Evolutionary conservation across 2,797 vertebrate species (phyloP), one percentile per base, ranked within the genome.

Genomic region (Avahi laniger): DNA sequence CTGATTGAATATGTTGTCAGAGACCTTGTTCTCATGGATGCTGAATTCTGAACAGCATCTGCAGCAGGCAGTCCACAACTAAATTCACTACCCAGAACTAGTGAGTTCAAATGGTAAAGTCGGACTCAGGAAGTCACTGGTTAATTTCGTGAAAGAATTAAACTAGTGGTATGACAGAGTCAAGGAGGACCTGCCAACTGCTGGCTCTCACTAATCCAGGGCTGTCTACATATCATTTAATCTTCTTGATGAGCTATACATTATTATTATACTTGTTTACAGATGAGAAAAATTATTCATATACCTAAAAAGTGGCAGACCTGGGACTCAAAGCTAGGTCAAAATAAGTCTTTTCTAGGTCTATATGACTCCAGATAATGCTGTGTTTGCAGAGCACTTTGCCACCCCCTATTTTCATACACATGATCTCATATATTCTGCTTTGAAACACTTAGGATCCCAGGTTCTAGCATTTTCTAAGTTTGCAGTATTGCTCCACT

Each of bases 11-110:
- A 80, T 5, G 72, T 76, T 80, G 69, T 15, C 65, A 95, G 80
- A 93, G 41, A 43, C 30, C 91, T 52, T 82, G 76, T 94, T 96
- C 97, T 97, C 91, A 7, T 4, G 93, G 20, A 30, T 10, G 63
- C 92, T 83, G 65, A 92, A 93, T 82, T 89, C 72, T 59, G 50
- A 91, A 83, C 59, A 80, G 52, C 20, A 54, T 38, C 46, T 28
- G 15, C 9, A 70, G 69, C 0, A 61, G 43, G 54, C 30, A 30
- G 73, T 41, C 63, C 54, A 89, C 69, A 89, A 33, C 89, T 43
- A 78, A 61, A 90, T 78, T 93, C 63, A 75, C 46, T 82, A 46
- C 78, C 65, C 35, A 41, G 50, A 69, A 89, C 35, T 17, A 75
- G 30, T 8, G 15, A 79, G 33, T 67, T 93, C 33, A 91, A 89